Evolutionary conservation across 2,113 vertebrate species (phyloP), one percentile per base, ranked within the genome.

Genomic region (Odobenus rosmarus): DNA sequence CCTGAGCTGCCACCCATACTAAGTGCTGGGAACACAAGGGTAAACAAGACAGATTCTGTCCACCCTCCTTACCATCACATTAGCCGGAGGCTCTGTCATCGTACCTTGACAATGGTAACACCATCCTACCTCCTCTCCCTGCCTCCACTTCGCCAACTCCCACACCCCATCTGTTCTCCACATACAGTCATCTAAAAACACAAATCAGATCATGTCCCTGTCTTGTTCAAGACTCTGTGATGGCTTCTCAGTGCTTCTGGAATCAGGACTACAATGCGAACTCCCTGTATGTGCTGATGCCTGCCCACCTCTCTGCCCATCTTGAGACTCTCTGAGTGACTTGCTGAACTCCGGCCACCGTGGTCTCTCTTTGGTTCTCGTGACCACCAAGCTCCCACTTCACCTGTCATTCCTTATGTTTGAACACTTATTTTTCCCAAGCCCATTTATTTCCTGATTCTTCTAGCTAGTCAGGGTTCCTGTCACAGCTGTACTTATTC

Each of bases 281-380:
- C 0, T 9, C 31, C 14, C 53, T 62, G 1, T 5, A 7, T 46
- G 59, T 28, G 0, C 15, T 62, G 23, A 12, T 16, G 1, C 28
- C 23, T 39, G 15, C 12, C 26, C 39, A 36, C 42, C 13, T 59
- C 18, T 36, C 77, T 51, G 62, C 33, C 39, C 13, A 39, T 77
- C 28, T 46, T n/a, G 15, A 57, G 72, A 53, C 0, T 4, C 21
- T 23, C 49, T 42, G 67, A 23, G 26, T 26, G 72, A 12, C 39
- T 72, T 67, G 15, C 28, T 81, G 39, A 87, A 28, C 13, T 12
- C 6, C 2, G 15, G 10, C 28, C 42, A 31, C 2, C 14, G 9
- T 84, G 33, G 4, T 12, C 69, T 94, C 69, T 16, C 28, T 76
- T 74, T 69, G 36, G 2, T 81, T 46, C 26, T 31, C 18, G 77